phyloP scores from a whole-genome alignment of 2,113 vertebrate species.

The Petroica traversi region DNA sequence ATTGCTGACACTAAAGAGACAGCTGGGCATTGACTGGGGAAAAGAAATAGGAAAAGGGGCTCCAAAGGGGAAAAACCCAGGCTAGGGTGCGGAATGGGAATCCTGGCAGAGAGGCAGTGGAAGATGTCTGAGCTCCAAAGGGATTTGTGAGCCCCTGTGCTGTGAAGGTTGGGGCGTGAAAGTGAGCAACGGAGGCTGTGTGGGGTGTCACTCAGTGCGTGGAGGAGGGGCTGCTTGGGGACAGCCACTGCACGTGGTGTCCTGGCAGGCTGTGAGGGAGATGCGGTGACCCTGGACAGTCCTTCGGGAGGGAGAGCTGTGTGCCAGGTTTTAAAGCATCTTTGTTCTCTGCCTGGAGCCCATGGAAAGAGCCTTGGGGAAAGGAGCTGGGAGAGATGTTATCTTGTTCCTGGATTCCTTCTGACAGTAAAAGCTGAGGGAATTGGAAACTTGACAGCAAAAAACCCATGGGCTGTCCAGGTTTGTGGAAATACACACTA shows the following conservation, averaged over 20 bases:
- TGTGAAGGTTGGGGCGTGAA: neutral
- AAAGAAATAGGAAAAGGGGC: neutral
- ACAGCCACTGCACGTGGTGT: neutral
- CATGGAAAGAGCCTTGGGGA: neutral
- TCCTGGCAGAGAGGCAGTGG: neutral
- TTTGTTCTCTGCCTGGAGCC: neutral
- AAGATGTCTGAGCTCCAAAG: neutral
- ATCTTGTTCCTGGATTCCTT: constrained; percentile 44
- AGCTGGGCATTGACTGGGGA: neutral
- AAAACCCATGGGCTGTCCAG: constrained; percentile 30
- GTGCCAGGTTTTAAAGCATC: constrained; percentile 21
- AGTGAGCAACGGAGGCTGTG: neutral
- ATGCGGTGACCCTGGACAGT: neutral
- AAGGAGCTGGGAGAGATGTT: neutral
- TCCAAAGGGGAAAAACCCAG: neutral
- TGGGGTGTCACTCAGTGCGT: neutral
- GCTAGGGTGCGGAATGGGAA: neutral
- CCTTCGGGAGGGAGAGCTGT: neutral
- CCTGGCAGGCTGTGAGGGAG: neutral
- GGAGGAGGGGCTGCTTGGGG: neutral
- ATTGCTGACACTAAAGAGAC: neutral
- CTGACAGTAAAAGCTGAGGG: constrained; percentile 62
- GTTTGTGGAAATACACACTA: constrained; percentile 33
- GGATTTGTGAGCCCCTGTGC: neutral
- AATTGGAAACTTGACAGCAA: constrained; percentile 55